Evolutionary conservation across 2,113 vertebrate genomes (phyloP), one percentile per base, ranked within the genome.

Genomic region (Silurus asotus): DNA sequence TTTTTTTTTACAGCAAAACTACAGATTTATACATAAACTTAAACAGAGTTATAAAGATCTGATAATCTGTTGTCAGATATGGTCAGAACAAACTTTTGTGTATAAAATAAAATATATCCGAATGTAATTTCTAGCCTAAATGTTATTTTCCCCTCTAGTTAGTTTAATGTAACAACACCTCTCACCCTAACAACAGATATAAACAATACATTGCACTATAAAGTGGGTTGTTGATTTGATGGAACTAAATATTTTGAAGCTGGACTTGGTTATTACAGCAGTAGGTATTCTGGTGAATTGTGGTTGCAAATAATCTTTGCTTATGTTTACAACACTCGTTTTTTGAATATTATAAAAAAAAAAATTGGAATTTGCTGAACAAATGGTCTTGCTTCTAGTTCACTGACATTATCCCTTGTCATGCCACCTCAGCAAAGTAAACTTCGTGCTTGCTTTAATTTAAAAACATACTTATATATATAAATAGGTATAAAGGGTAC

Each of bases 401-500:
- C 84, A 80, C 23, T 25, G 55, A 20, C 88, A 82, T 89, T 51
- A 82, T 53, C 9, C 15, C 55, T 65, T 87, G 49, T 74, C 49
- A 70, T 78, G 75, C 87, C 90, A 88, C 85, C 74, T 82, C 77
- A 88, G 79, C 64, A 83, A 72, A 84, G 28, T 49, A 58, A 89
- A 87, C 49, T 69, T 17, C n/a, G 78, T 59, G 70, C 84, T 86
- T 72, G 77, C 79, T 88, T 82, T 91, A 81, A 72, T 65, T 56
- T 89, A 64, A 17, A 86, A 37, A 25, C 75, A 89, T 83, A 59
- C 53, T 87, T 86, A 88, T 70, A 86, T 92, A 83, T 92, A 93
- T 93, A 92, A 91, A 91, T 90, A 92, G 90, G 67, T 58, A 89
- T 92, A 92, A 93, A 91, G 75, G 85, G 91, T 89, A 81, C 91